phyloP scores from a whole-genome alignment of 2,113 vertebrate genomes.

The Hypomesus transpacificus region DNA sequence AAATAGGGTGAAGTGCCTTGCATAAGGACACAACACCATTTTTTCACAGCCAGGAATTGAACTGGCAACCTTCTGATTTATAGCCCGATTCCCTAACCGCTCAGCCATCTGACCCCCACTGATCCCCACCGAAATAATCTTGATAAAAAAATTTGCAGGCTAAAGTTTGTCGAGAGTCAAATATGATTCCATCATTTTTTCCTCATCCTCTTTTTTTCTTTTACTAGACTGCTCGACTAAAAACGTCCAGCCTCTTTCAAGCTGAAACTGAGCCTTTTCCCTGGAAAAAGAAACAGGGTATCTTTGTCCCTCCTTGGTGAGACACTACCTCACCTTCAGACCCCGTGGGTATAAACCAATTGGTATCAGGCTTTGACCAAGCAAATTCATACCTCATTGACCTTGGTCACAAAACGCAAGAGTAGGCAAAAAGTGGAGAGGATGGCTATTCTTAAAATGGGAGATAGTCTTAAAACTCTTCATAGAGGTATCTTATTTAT shows the following conservation, averaged over 20 bases:
- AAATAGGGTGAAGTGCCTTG: no score
- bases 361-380: conserved; percentile 41
- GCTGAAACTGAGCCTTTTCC: background rate
- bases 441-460: background rate
- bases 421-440: conserved; percentile 8
- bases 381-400: conserved; percentile 42
- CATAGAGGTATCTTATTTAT: no score
- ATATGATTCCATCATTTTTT: background rate
- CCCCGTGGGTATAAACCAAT: conserved; percentile 37
- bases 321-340: conserved; percentile 25
- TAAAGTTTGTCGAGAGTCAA: background rate
- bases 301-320: background rate
- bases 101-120: no score
- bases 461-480: background rate
- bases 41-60: no score
- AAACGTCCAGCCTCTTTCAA: conserved; percentile 2
- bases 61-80: no score
- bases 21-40: no score
- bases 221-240: background rate
- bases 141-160: background rate
- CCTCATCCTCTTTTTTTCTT: background rate
- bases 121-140: background rate
- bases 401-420: conserved; percentile 31
- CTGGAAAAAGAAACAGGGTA: conserved; percentile 14
- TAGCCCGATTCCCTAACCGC: no score